Evolutionary conservation across 2,888 invertebrate species (phyloP).

Genomic region (Nemapogon koenigi): DNA sequence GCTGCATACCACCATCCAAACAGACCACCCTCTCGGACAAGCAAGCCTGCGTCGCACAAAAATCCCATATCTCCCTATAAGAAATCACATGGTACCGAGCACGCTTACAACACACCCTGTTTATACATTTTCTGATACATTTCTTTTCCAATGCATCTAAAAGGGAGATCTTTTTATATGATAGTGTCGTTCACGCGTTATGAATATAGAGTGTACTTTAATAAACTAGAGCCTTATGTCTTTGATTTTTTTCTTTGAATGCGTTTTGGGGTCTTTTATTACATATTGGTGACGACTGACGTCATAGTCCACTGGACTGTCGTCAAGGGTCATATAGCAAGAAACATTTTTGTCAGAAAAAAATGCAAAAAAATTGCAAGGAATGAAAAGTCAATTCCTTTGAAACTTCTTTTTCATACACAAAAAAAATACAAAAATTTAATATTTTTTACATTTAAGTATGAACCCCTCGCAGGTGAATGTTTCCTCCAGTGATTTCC

Average conservation of each 20-base stretch:
- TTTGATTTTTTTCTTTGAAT: constrained; percentile 3
- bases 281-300: no score
- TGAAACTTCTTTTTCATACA: no score
- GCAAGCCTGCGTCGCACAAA: constrained; percentile 41
- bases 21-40: constrained; percentile 35
- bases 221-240: constrained; percentile 43
- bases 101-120: constrained; percentile 26
- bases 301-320: no score
- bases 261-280: no score
- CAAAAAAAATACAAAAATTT: no score
- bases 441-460: no score
- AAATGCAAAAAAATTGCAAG: no score
- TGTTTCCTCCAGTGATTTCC: no score
- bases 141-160: constrained; percentile 60
- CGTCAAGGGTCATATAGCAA: no score
- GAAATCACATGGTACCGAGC: constrained; percentile 55
- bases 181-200: constrained; percentile 57
- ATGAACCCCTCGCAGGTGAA: no score
- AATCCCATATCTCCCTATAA: constrained; percentile 54
- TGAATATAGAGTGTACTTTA: constrained; percentile 61
- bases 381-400: no score
- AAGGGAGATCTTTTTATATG: constrained; percentile 56
- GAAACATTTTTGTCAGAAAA: no score
- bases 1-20: constrained; percentile 11
- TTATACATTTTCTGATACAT: constrained; percentile 39